A percentile compares a stretch with the other conserved stretches of the same genome.
Conservation (phyloP, 2,113 vertebrate species). For the Leptobrachium leishanense region DNA sequence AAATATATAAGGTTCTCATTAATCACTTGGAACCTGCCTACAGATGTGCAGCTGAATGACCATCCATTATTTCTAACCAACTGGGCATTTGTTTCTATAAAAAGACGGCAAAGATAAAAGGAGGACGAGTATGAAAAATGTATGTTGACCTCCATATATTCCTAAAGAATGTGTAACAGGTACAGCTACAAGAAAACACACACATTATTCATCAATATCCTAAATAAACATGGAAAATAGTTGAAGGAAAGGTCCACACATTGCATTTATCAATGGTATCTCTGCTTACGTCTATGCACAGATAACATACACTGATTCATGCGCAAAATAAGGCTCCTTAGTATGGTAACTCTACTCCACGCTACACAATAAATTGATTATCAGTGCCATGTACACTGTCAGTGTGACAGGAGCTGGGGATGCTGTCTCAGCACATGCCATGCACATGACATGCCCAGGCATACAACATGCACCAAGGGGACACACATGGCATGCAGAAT, state of each 20-base stretch:
- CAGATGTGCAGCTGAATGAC: neutral
- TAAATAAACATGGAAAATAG: neutral
- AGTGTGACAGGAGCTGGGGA: conserved; percentile 1
- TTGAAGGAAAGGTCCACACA: neutral
- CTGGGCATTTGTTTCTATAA: neutral
- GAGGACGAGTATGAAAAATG: neutral
- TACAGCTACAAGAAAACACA: neutral
- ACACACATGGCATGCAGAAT: conserved; percentile 40
- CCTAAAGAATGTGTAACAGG: neutral
- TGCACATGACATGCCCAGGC: conserved; percentile 44
- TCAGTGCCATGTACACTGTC: conserved; percentile 29
- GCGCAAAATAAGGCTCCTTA: neutral
- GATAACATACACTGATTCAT: neutral
- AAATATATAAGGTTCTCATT: neutral
- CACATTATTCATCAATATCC: neutral
- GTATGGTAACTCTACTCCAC: neutral
- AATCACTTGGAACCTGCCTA: neutral
- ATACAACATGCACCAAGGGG: conserved; percentile 39
- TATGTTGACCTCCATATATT: neutral
- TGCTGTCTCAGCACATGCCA: conserved; percentile 34
- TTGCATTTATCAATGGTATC: neutral
- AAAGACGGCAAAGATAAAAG: neutral
- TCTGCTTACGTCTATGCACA: neutral
- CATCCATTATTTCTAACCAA: neutral
- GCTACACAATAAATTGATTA: neutral